Evolutionary conservation across 2,797 vertebrate genomes (phyloP).

Genomic region (Halcyon badia): DNA sequence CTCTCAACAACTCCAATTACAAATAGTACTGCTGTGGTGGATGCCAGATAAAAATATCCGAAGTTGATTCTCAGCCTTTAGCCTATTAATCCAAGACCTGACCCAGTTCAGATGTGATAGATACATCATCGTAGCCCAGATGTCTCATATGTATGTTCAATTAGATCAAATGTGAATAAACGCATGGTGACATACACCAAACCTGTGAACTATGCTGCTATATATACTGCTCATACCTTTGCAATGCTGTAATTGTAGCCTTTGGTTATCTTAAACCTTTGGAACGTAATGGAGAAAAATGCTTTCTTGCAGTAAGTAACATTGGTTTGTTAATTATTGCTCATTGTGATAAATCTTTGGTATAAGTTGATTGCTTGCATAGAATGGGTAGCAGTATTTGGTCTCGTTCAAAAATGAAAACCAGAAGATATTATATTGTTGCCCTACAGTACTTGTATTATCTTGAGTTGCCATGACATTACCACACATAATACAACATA

Average conservation of each 20-base stretch:
- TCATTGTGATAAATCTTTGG: background rate
- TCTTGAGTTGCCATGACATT: slow-evolving; percentile 57
- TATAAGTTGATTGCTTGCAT: background rate
- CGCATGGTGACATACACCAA: background rate
- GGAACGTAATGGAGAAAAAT: background rate
- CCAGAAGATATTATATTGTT: slow-evolving; percentile 17
- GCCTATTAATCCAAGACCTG: background rate
- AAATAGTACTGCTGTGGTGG: background rate
- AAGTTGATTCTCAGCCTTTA: background rate
- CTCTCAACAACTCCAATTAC: background rate
- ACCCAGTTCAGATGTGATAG: background rate
- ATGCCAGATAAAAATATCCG: background rate
- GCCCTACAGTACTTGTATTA: slow-evolving; percentile 8
- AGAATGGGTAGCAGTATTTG: background rate
- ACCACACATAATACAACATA: slow-evolving; percentile 19
- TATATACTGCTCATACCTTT: background rate
- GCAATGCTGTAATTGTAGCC: background rate
- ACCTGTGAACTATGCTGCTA: background rate
- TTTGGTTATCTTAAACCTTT: background rate
- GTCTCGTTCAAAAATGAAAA: slow-evolving; percentile 11
- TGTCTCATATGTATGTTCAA: rapidly evolving
- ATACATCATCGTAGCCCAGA: background rate
- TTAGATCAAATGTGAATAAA: background rate
- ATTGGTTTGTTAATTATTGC: background rate
- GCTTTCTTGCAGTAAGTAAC: background rate